These are phyloP conservation scores for Laspeyria flexula DNA, from an alignment of 2,888 invertebrate genomes.

Conservation along the genomic window DNA sequence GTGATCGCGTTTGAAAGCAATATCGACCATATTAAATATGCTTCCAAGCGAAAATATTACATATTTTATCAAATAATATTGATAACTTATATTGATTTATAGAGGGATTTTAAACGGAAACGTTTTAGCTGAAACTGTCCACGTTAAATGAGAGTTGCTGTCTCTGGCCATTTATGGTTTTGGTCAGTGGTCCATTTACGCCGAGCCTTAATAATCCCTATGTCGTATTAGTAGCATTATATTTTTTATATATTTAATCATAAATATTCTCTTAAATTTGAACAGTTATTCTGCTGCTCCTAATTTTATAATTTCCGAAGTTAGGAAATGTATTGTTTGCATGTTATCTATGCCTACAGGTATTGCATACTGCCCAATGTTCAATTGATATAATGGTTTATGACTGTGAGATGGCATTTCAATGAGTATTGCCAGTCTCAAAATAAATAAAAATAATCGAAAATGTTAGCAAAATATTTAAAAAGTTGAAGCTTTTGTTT, in stretches of 20 bases:
- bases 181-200: too few relatives aligned
- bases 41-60: conserved; percentile 1
- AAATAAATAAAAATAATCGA: conserved; percentile 32
- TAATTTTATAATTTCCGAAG: neutral
- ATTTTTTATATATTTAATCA: too few relatives aligned
- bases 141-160: too few relatives aligned
- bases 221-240: too few relatives aligned
- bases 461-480: conserved; percentile 30
- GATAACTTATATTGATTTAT: neutral
- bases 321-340: neutral
- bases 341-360: neutral
- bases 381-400: conserved; percentile 32
- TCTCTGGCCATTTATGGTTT: too few relatives aligned
- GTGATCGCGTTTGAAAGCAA: neutral
- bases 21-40: conserved; percentile 7
- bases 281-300: neutral
- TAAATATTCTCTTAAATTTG: neutral
- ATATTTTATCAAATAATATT: neutral
- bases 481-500: conserved; percentile 39
- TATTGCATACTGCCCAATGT: neutral
- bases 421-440: conserved; percentile 79
- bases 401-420: conserved; percentile 68
- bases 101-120: too few relatives aligned
- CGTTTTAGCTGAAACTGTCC: too few relatives aligned
- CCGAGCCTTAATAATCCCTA: too few relatives aligned